A percentile compares a stretch with the other conserved stretches of the same genome.
Conservation (phyloP, 2,113 vertebrate species). For the Rynchops niger region DNA sequence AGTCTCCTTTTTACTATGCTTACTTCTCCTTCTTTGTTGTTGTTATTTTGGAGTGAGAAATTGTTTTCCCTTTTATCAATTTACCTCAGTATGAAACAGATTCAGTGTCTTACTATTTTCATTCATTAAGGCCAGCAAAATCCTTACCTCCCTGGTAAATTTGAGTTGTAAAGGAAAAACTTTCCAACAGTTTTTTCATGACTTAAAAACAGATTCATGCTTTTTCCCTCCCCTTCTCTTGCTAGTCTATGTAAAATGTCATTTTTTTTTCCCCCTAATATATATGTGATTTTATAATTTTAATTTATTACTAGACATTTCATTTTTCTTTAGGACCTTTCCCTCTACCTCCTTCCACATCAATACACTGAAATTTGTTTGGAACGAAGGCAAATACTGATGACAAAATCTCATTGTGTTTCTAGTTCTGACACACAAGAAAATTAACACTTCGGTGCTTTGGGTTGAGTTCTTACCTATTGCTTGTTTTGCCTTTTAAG, state of each 20-base stretch:
- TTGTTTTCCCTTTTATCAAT: neutral
- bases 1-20: neutral
- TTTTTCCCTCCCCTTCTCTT: fast-evolving
- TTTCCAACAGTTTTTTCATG: neutral
- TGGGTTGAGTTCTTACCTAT: neutral
- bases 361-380: neutral
- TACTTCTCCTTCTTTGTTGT: neutral
- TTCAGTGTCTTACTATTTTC: neutral
- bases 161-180: neutral
- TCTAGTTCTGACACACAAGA: neutral
- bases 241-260: neutral
- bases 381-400: neutral
- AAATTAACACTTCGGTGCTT: neutral
- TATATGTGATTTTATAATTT: neutral
- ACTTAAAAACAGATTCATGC: neutral
- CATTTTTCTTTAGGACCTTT: neutral
- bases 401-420: neutral
- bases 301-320: neutral
- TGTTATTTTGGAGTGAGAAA: neutral
- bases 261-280: neutral
- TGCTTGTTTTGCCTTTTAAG: neutral
- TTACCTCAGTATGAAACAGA: neutral
- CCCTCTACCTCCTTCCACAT: neutral
- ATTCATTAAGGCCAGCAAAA: neutral
- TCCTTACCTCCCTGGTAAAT: neutral